Evolutionary conservation across 2,797 vertebrate species (phyloP), one percentile per base, ranked within the genome.

Genomic region (Tokudaia muenninki): DNA sequence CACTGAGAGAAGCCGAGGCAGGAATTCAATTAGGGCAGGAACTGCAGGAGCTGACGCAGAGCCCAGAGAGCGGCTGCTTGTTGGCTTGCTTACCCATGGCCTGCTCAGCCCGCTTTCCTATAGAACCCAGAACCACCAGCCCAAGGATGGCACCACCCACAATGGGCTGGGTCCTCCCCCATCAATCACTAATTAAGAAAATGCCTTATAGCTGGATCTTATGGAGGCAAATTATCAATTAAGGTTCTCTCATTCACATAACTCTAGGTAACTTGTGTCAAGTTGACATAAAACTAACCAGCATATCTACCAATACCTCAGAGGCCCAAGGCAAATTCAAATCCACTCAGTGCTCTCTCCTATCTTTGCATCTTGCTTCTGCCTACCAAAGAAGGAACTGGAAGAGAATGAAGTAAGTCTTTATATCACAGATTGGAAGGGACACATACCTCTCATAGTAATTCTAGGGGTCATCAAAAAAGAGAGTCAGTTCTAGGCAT

Each of bases 341-440:
- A 82, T 75, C 29, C 52, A 86, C 55, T 31, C 59, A 94, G 13
- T 65, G 41, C 29, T 52, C 81, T 92, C 44, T 82, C 37, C 59
- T 90, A 63, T 34, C 67, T 95, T 61, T 87, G 88, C 55, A 95
- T 93, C 19, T 26, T 86, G 14, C 24, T 26, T 94, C 84, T 92
- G 17, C 59, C 93, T 75, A 70, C 74, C 65, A 67, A 41, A 90
- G 59, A 47, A 93, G 59, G 89, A 94, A 72, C 26, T 81, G 75
- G 61, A 24, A 90, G 34, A 83, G 74, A 84, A 22, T 29, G 41
- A 86, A n/a, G 47, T 13, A 44, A 72, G n/a, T 17, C 81, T 95
- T 92, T 63, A n/a, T 55, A 31, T 63, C 44, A 72, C 77, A 83
- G 13, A 34, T 8, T 86, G 70, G 29, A 94, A 96, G 90, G 41